Evolutionary conservation across 2,113 vertebrate species (phyloP), one percentile per base, ranked within the genome.

Genomic region (Callipepla californica): DNA sequence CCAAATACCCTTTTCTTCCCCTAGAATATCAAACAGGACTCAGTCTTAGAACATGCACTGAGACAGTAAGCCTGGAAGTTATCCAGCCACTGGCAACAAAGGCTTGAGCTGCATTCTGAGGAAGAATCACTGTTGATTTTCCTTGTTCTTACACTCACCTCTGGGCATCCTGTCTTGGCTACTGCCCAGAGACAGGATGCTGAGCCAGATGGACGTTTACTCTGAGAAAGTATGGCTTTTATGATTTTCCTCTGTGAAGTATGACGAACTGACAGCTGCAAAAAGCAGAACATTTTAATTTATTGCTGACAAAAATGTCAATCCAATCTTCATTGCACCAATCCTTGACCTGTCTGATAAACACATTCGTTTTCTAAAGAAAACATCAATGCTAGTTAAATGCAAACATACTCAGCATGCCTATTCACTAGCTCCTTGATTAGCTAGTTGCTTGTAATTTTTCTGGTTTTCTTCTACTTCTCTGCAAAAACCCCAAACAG

Each of bases 171-270:
- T 89, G 89, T 92, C 78, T 82, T 95, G 92, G 94, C 90, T 50
- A 67, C 23, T 22, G 28, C 45, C 87, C 93, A 92, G 76, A 50
- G 21, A 91, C 87, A 94, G 81, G 72, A 85, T 91, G 81, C 67
- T 85, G 58, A 94, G 92, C 70, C 92, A 92, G 85, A 94, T 40
- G 75, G 81, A 94, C 93, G 55, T 91, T 85, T 80, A 73, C 63
- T 89, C 72, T 89, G 67, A 92, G 68, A 67, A 92, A 91, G 66
- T 61, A 66, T 22, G 75, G 87, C 85, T 85, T 89, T 96, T 91
- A 79, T 87, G 63, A 66, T 82, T 68, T 92, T 95, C 90, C 70
- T 6, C 1, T 68, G 45, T 66, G 14, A 85, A 91, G 36, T 16
- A 81, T 19, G 70, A 79, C 92, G 89, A 94, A 69, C 67, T 70